These are phyloP conservation scores for Dolichallabes microphthalmus DNA, from an alignment of 2,113 vertebrate species.

Conservation along the genomic window DNA sequence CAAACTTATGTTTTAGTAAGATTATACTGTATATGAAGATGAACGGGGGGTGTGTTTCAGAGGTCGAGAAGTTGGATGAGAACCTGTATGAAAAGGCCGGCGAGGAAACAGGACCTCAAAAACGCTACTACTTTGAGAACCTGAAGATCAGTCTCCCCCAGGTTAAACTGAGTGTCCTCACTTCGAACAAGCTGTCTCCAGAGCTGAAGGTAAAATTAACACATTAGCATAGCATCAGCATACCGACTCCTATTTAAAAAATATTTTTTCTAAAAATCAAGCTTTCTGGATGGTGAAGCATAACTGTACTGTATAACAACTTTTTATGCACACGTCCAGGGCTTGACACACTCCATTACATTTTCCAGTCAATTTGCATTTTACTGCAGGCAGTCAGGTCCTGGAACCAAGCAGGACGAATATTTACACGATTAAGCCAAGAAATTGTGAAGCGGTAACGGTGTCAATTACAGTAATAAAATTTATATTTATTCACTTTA, in stretches of 20 bases:
- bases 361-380: slow-evolving; percentile 8
- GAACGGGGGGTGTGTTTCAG: slow-evolving; percentile 64
- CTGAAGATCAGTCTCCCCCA: slow-evolving; percentile 96
- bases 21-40: neutral
- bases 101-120: slow-evolving; percentile 73
- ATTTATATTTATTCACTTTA: neutral
- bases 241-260: too few species aligned
- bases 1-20: neutral
- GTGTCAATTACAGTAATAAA: neutral
- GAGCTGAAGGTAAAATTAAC: slow-evolving; percentile 86
- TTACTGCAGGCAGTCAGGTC: neutral
- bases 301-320: neutral
- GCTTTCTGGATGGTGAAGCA: neutral
- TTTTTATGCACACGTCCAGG: slow-evolving; percentile 1
- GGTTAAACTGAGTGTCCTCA: slow-evolving; percentile 93
- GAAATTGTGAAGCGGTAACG: neutral
- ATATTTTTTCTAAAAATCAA: neutral
- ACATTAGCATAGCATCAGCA: neutral
- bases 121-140: slow-evolving; percentile 96
- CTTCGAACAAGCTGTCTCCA: slow-evolving; percentile 89
- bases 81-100: slow-evolving; percentile 83
- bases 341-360: slow-evolving; percentile 16
- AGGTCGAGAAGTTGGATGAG: slow-evolving; percentile 91
- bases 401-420: neutral
- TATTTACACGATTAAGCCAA: neutral